Evolutionary conservation across 2,888 invertebrate genomes (phyloP), one percentile per base, ranked within the genome.

Genomic region (Priocnemis perturbator): DNA sequence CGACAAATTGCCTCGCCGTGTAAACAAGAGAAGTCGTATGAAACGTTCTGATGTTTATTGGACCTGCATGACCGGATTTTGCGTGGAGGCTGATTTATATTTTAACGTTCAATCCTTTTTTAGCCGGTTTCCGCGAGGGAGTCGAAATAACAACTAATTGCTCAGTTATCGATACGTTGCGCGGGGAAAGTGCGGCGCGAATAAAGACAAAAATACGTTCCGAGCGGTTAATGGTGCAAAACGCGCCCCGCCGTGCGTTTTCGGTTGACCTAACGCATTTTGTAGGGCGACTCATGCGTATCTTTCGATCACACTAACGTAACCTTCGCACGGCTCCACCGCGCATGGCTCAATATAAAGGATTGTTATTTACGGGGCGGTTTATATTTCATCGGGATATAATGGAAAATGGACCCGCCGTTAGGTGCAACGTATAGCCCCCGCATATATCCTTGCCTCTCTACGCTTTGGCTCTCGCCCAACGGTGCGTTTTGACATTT

Each of bases 361-460:
- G 80, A 76, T 78, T 73, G 81, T 80, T 83, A 82, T 82, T 82
- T 81, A 82, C 81, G 73, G 69, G 71, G 61, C 58, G 79, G 79
- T 78, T 81, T 80, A 81, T 82, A 81, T 82, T 81, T 79, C 81
- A 81, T 77, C 79, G 78, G 78, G 73, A 81, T 79, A 82, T 81
- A 82, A 82, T 82, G 80, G 82, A 79, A 81, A 82, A 82, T 79
- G 75, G 76, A 79, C 67, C 71, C 37, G 66, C 17, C 58, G 80
- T 76, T 78, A 80, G 76, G 69, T 60, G 70, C 64, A 76, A 73
- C 70, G 67, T 74, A 77, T 73, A 80, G 64, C 64, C 47, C 30
- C 48, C 59, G 53, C 50, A 52, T 58, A 64, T 44, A 60, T 53
- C 57, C 60, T 59, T 56, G 23, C 48, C 67, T 73, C 71, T 73